Evolutionary conservation across 2,888 invertebrate genomes (phyloP).

Genomic region (Tupiocoris notatus): DNA sequence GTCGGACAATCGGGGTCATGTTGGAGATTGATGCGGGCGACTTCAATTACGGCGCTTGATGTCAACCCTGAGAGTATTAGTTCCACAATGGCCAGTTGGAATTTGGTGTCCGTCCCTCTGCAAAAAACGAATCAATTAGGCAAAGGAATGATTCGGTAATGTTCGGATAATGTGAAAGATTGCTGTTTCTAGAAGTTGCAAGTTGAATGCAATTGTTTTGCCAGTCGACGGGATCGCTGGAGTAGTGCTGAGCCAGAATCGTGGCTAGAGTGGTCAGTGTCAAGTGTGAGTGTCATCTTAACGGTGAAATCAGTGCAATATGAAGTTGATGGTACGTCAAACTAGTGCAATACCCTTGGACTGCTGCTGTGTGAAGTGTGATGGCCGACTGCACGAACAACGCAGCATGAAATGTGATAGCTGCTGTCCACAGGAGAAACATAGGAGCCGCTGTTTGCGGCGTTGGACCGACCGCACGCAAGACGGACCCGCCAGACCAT

Average conservation of each 20-base stretch:
- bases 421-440: slow-evolving; percentile 49
- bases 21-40: slow-evolving; percentile 50
- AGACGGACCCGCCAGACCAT: slow-evolving; percentile 48
- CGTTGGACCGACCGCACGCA: slow-evolving; percentile 51
- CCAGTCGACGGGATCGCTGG: too few relatives aligned
- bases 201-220: too few relatives aligned
- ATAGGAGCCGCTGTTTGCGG: slow-evolving; percentile 49
- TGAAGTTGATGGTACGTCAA: too few relatives aligned
- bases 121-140: too few relatives aligned
- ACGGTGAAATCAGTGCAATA: too few relatives aligned
- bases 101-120: slow-evolving; percentile 47
- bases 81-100: slow-evolving; percentile 49
- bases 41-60: slow-evolving; percentile 48
- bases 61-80: slow-evolving; percentile 49
- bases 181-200: too few relatives aligned
- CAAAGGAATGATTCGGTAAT: too few relatives aligned
- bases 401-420: slow-evolving; percentile 49
- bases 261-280: too few relatives aligned
- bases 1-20: slow-evolving; percentile 52
- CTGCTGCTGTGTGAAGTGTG: slow-evolving; percentile 46
- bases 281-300: too few relatives aligned
- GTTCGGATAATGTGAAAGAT: too few relatives aligned
- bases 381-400: slow-evolving; percentile 49
- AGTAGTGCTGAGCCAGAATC: too few relatives aligned
- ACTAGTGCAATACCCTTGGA: slow-evolving; percentile 26